phyloP scores from a whole-genome alignment of 2,797 vertebrate species.

The Hirundo rustica region DNA sequence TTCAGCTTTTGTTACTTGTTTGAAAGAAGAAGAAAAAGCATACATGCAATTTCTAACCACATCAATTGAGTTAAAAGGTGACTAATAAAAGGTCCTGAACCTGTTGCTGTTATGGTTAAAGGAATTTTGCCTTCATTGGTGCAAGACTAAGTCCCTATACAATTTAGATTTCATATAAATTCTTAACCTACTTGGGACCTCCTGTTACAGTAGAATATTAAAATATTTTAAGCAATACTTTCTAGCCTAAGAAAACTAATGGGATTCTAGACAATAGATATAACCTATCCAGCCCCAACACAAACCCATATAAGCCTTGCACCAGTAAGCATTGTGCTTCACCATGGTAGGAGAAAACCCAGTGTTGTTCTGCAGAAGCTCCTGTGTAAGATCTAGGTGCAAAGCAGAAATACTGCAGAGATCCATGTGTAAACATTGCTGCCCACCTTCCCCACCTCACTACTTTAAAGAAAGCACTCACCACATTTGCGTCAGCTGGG shows the following conservation, averaged over 20 bases:
- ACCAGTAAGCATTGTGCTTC: background rate
- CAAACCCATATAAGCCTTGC: background rate
- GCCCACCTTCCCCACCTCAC: background rate
- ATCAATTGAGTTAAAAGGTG: slow-evolving; percentile 64
- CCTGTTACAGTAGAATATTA: background rate
- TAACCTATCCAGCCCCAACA: background rate
- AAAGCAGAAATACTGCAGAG: background rate
- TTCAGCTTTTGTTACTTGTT: slow-evolving; percentile 65
- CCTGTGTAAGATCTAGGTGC: background rate
- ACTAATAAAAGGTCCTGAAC: slow-evolving; percentile 58
- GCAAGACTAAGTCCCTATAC: background rate
- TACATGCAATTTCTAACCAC: slow-evolving; percentile 60
- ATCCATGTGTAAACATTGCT: background rate
- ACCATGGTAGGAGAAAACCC: background rate
- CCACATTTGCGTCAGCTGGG: background rate
- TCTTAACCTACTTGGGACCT: background rate
- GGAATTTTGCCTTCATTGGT: slow-evolving; percentile 24
- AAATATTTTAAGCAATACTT: background rate
- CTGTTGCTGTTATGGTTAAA: slow-evolving; percentile 26
- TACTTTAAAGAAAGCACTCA: background rate
- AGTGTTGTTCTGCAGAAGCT: background rate
- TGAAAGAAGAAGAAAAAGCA: slow-evolving; percentile 50
- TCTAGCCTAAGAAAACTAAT: background rate
- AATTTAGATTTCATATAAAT: background rate
- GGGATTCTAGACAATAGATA: background rate